A percentile compares a stretch with the other conserved stretches of the same genome.
phyloP scores from a whole-genome alignment of 2,888 invertebrate species.

The Adelphocoris suturalis region DNA sequence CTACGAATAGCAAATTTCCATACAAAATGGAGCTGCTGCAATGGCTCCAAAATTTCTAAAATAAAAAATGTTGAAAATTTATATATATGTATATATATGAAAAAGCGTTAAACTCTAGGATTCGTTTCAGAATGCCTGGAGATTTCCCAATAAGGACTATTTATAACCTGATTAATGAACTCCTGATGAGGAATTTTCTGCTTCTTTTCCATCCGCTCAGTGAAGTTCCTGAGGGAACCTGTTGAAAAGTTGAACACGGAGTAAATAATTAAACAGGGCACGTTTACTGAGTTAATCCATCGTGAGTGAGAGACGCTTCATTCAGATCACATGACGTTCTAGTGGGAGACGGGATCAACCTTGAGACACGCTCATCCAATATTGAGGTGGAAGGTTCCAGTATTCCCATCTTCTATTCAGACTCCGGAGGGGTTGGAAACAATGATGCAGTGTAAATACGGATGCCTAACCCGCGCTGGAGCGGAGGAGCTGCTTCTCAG shows the following conservation, averaged over 20 bases:
- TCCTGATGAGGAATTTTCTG: no score
- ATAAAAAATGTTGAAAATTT: no score
- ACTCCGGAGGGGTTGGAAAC: slow-evolving; percentile 29
- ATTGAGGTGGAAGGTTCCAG: neutral
- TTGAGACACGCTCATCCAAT: slow-evolving; percentile 51
- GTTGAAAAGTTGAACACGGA: neutral
- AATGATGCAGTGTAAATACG: slow-evolving; percentile 50
- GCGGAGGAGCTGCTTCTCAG: neutral
- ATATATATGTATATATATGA: no score
- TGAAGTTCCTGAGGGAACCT: neutral
- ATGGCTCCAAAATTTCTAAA: no score
- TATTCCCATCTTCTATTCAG: slow-evolving; percentile 43
- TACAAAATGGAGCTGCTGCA: no score
- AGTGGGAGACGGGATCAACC: slow-evolving; percentile 30
- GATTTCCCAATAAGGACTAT: no score
- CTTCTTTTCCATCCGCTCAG: no score
- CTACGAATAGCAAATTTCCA: no score
- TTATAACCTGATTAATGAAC: no score
- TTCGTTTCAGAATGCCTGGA: no score
- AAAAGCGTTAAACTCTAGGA: no score
- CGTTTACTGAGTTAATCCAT: neutral
- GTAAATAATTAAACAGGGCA: neutral
- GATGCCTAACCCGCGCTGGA: neutral
- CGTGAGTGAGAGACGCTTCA: neutral
- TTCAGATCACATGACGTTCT: neutral